Evolutionary conservation across 1,140 invertebrate species (phyloP).

Genomic region (Sitodiplosis mosellana): DNA sequence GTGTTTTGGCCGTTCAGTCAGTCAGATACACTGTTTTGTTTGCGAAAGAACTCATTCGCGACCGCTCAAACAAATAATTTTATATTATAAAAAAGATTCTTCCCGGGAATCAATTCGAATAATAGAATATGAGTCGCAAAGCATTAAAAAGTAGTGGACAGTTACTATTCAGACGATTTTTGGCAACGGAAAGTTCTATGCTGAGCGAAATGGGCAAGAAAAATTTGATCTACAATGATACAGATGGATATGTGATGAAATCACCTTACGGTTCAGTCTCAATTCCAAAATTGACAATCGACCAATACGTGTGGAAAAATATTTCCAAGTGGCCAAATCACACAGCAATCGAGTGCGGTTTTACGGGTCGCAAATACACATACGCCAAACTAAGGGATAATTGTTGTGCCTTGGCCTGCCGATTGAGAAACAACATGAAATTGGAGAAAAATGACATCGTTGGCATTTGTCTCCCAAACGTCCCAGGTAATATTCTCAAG

Average conservation of each 20-base stretch:
- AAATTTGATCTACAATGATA: not conserved
- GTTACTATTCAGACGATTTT: too few relatives aligned
- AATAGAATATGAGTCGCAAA: too few relatives aligned
- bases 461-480: slow-evolving; percentile 51
- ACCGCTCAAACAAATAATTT: too few relatives aligned
- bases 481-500: slow-evolving; percentile 33
- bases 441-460: slow-evolving; percentile 49
- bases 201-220: too few relatives aligned
- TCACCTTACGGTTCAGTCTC: slow-evolving; percentile 29
- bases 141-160: too few relatives aligned
- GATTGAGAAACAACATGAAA: slow-evolving; percentile 42
- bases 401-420: slow-evolving; percentile 44
- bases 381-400: slow-evolving; percentile 42
- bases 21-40: too few relatives aligned
- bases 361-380: slow-evolving; percentile 50
- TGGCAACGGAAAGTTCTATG: too few relatives aligned
- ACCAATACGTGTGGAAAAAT: slow-evolving; percentile 42
- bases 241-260: slow-evolving; percentile 2
- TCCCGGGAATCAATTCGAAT: too few relatives aligned
- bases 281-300: slow-evolving; percentile 32
- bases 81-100: too few relatives aligned
- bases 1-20: too few relatives aligned
- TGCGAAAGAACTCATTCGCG: too few relatives aligned
- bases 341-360: slow-evolving; percentile 41
- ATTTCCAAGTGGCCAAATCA: slow-evolving; percentile 37